phyloP scores from a whole-genome alignment of 2,888 invertebrate species.

The Lacanobia wlatinum region DNA sequence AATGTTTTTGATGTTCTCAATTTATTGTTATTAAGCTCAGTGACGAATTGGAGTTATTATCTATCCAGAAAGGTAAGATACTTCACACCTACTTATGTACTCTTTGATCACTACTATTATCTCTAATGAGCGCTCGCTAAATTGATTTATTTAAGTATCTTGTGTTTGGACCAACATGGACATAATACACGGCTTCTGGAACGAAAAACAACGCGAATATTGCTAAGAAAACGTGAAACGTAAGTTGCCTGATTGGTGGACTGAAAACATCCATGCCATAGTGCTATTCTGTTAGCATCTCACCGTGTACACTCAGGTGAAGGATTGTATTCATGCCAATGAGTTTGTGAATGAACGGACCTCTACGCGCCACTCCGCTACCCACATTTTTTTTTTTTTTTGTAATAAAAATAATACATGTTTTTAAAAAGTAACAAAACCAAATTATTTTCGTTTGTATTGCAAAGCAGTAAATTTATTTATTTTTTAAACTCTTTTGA shows the following conservation, averaged over 20 bases:
- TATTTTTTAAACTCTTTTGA: too few relatives aligned
- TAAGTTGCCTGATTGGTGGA: not conserved
- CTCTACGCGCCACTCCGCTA: too few relatives aligned
- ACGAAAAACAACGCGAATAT: not conserved
- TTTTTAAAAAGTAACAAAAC: too few relatives aligned
- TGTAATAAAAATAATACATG: too few relatives aligned
- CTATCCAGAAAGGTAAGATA: conserved; percentile 41
- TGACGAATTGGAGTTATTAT: conserved; percentile 16
- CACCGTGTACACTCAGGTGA: too few relatives aligned
- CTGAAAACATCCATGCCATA: not conserved
- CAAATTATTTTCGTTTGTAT: too few relatives aligned
- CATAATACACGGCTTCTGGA: not conserved
- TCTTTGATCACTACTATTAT: conserved; percentile 26
- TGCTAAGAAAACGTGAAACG: not conserved
- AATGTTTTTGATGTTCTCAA: conserved; percentile 36
- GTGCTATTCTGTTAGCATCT: too few relatives aligned
- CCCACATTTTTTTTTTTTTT: too few relatives aligned
- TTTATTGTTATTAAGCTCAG: conserved; percentile 34
- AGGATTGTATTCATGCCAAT: too few relatives aligned
- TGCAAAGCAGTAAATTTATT: too few relatives aligned
- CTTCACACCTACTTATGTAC: conserved; percentile 11
- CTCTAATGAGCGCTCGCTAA: conserved; percentile 3
- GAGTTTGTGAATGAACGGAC: too few relatives aligned
- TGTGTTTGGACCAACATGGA: conserved; percentile 76
- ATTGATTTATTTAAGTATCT: conserved; percentile 48